Base-by-base conservation (phyloP, 2,797 vertebrate species). In the Onychomys torridus region DNA sequence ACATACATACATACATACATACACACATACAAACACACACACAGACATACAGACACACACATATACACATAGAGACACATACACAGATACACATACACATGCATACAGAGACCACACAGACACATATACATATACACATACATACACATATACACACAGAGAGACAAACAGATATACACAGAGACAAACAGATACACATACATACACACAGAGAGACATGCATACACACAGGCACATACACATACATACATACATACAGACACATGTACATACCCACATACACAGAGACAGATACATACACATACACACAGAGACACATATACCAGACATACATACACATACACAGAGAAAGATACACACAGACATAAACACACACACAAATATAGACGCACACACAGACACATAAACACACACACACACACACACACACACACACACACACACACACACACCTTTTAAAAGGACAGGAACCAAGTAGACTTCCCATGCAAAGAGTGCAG, bases 41-140 rank as follows among this genome's bases (percentile, higher is more conserved):
- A 71, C 0, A n/a, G 16, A 71, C 0, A 73, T 1, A 40, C 9
- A 73, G 9, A 40, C 1, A 71, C 27, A 63, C 9, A 9, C 2
- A 71, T 4, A 71, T 1, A 37, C 29, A 69, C 0, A n/a, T 0
- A 69, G 6, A 69, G 10, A n/a, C 14, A 69, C 14, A n/a, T 2
- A 19, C 1, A 6, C 10, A 67, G 3, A 67, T 13, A 34, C 16
- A 67, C 16, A 67, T 11, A 37, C 67, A 67, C 5, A 67, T n/a
- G n/a, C n/a, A n/a, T n/a, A n/a, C n/a, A n/a, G n/a, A n/a, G n/a
- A n/a, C n/a, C 14, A 67, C 3, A 67, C 16, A 57, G 16, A 57
- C 0, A 19, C 17, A 49, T 12, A 52, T 2, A 67, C 14, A 67
- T 11, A 65, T 5, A 46, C 46, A 46, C 6, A 46, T 46, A 46